Evolutionary conservation across 2,797 vertebrate species (phyloP), one percentile per base, ranked within the genome.

Genomic region (Mallotus villosus): DNA sequence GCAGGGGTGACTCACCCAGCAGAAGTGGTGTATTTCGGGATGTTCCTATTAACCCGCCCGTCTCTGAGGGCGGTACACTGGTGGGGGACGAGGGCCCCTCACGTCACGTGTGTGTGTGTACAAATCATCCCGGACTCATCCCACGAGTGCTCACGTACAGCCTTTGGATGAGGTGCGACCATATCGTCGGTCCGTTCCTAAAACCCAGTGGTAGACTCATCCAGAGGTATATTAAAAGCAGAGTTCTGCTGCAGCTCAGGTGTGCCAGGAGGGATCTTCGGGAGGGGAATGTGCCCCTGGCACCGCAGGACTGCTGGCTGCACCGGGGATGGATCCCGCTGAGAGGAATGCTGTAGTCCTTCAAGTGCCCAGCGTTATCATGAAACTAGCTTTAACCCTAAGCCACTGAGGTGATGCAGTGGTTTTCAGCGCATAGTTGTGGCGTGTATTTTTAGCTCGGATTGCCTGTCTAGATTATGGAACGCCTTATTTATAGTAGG

Each of bases 401-500:
- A 83, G 75, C 74, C 80, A 49, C 71, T 37, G 63, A 85, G 72
- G 76, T 80, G 83, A 84, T 85, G 81, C 79, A 67, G 68, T 72
- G 74, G 76, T 82, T 88, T 86, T 87, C 78, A 84, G 82, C 70
- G 71, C 76, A 74, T 87, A 69, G 80, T 82, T 74, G 74, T 67
- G 19, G 69, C 84, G 74, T 72, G 78, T 92, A 91, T 92, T 90
- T 92, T 87, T 92, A 90, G 86, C 74, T 2, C 2, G 83, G 78
- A 80, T 81, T 53, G 64, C 67, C 78, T 37, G 49, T 82, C 78
- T 79, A 86, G 85, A 89, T 92, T 87, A 84, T 87, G 85, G 87
- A 85, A 91, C 82, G 80, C 71, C 63, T 72, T 93, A 94, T 93
- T 92, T 91, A 91, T 94, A 93, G 88, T 68, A 85, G 78, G 62